A percentile compares a stretch with the other conserved stretches of the same genome.
Conservation (phyloP, 2,888 invertebrate genomes). For the Caradrina kadenii region DNA sequence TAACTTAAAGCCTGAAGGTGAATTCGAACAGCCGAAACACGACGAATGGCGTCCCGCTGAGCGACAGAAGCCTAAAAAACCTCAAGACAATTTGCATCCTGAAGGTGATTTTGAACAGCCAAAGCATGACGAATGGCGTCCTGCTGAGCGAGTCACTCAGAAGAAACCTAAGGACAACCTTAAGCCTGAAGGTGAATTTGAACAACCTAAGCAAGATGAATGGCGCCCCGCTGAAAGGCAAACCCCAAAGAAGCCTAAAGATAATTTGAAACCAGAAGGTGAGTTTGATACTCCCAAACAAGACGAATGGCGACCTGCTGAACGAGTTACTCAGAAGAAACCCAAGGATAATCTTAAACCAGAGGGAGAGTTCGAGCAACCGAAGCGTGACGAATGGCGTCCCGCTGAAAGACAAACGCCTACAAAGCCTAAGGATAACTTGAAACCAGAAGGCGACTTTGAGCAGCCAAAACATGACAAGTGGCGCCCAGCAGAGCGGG, state of each 20-base stretch:
- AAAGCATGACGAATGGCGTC: conserved; percentile 73
- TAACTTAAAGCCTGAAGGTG: conserved; percentile 82
- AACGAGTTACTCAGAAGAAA: conserved; percentile 69
- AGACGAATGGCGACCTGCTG: conserved; percentile 84
- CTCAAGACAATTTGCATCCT: conserved; percentile 75
- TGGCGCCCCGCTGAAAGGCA: conserved; percentile 75
- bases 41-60: conserved; percentile 79
- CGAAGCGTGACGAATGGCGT: conserved; percentile 80
- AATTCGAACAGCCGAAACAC: conserved; percentile 71
- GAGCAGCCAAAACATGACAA: conserved; percentile 82
- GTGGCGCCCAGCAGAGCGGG: conserved; percentile 34
- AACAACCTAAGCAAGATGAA: conserved; percentile 72
- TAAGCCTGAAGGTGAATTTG: conserved; percentile 83
- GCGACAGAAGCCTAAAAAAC: conserved; percentile 68
- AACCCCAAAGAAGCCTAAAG: conserved; percentile 70
- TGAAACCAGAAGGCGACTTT: conserved; percentile 91
- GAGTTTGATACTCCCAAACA: conserved; percentile 72
- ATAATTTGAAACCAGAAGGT: conserved; percentile 83
- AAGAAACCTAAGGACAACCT: conserved; percentile 75
- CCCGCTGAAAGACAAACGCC: conserved; percentile 83
- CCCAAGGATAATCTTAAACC: conserved; percentile 62
- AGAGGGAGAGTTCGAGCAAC: conserved; percentile 85
- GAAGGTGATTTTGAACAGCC: conserved; percentile 79
- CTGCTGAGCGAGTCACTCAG: conserved; percentile 73
- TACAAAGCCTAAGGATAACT: conserved; percentile 85